phyloP scores from a whole-genome alignment of 92 coral and sea anemone species.

The Isaurus tuberculatus region DNA sequence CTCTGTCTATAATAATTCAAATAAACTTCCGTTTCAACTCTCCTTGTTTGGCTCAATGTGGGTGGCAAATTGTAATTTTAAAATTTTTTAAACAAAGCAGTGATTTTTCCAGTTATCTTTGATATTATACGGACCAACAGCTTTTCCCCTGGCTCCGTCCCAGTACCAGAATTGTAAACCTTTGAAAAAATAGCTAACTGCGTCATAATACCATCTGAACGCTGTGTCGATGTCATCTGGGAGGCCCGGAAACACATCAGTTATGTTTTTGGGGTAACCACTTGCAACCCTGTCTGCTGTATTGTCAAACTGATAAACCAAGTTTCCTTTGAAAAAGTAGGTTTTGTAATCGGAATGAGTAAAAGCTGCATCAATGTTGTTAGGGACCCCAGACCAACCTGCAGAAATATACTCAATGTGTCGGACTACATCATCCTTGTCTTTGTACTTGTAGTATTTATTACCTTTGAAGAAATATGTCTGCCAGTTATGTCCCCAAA shows the following conservation, averaged over 20 bases:
- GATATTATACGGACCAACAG: slow-evolving; percentile 8
- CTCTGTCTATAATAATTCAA: too few relatives aligned
- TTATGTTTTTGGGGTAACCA: slow-evolving; percentile 54
- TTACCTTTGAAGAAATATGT: slow-evolving; percentile 66
- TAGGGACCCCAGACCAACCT: slow-evolving; percentile 69
- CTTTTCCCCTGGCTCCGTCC: slow-evolving; percentile 24
- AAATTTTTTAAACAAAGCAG: background rate
- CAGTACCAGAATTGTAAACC: slow-evolving; percentile 64
- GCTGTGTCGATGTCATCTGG: slow-evolving; percentile 66
- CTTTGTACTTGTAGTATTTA: slow-evolving; percentile 61
- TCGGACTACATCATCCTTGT: background rate
- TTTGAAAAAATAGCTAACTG: slow-evolving; percentile 71
- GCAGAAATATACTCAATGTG: slow-evolving; percentile 32
- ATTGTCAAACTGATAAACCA: slow-evolving; percentile 53
- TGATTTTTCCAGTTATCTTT: background rate
- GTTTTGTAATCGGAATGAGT: slow-evolving; percentile 46
- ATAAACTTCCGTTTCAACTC: background rate
- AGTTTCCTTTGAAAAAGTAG: slow-evolving; percentile 56
- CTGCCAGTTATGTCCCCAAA: slow-evolving; percentile 68
- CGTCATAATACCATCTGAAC: slow-evolving; percentile 64
- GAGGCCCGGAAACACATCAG: slow-evolving; percentile 39
- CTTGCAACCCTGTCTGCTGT: slow-evolving; percentile 8
- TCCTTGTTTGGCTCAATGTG: background rate
- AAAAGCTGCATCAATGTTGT: slow-evolving; percentile 73
- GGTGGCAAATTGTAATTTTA: background rate